phyloP scores from a whole-genome alignment of 1,140 invertebrate species.

The Cotesia vestalis region DNA sequence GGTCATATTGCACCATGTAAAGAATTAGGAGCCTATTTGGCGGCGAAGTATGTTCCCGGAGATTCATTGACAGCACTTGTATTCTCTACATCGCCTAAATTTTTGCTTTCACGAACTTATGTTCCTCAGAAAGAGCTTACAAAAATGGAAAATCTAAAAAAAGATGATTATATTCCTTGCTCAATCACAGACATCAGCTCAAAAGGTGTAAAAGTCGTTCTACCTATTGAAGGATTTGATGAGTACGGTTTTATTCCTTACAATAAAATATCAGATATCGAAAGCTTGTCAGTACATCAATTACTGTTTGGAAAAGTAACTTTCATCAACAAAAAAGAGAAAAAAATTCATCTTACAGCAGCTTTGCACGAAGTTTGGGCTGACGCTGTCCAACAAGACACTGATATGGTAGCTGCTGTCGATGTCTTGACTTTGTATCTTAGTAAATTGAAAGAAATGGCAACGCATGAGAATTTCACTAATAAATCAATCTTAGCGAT shows the following conservation, averaged over 20 bases:
- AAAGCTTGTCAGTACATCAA: constrained; percentile 46
- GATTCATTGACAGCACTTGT: constrained; percentile 50
- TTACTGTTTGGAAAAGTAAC: constrained; percentile 52
- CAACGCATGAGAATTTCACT: constrained; percentile 45
- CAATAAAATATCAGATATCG: constrained; percentile 41
- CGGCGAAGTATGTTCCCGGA: constrained; percentile 46
- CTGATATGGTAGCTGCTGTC: constrained; percentile 38
- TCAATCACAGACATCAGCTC: constrained; percentile 47
- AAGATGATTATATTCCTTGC: constrained; percentile 50
- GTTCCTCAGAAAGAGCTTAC: constrained; percentile 37
- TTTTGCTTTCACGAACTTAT: constrained; percentile 53
- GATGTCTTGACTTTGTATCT: constrained; percentile 53
- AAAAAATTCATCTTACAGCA: constrained; percentile 43
- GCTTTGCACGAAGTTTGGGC: constrained; percentile 46
- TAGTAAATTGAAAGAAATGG: constrained; percentile 50
- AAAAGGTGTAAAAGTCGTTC: constrained; percentile 45
- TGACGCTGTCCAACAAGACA: constrained; percentile 42
- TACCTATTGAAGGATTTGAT: constrained; percentile 48
- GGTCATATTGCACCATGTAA: constrained; percentile 56
- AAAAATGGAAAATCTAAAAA: constrained; percentile 45
- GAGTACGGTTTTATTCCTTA: constrained; percentile 43
- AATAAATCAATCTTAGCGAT: constrained; percentile 47
- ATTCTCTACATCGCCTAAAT: constrained; percentile 49
- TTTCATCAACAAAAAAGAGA: constrained; percentile 41
- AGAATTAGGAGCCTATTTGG: constrained; percentile 49